Evolutionary conservation across 2,888 invertebrate species (phyloP).

Genomic region (Xanthorhoe spadicearia): DNA sequence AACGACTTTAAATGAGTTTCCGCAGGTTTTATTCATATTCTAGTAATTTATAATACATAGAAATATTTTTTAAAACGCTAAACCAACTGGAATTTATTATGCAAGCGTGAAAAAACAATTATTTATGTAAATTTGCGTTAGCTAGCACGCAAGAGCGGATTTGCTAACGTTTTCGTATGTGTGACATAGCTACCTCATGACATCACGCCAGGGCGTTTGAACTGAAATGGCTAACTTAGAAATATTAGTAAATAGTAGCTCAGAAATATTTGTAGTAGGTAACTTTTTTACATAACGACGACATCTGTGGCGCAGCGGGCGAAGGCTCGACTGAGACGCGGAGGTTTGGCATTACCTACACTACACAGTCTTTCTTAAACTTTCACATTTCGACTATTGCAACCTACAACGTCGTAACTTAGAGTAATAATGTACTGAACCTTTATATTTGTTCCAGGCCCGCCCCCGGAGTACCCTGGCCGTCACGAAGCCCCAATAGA

Average conservation of each 20-base stretch:
- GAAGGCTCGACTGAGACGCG: too few species aligned
- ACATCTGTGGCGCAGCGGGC: too few species aligned
- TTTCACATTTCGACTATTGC: too few species aligned
- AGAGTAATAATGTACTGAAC: too few species aligned
- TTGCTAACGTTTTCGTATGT: slow-evolving; percentile 19
- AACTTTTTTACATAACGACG: too few species aligned
- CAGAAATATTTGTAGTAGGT: slow-evolving; percentile 12
- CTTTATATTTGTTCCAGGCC: slow-evolving; percentile 49
- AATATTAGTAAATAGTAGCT: slow-evolving; percentile 13
- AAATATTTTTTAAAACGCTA: background rate
- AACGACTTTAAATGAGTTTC: background rate
- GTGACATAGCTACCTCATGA: slow-evolving; percentile 26
- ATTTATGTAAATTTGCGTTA: slow-evolving; percentile 30
- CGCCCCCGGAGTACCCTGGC: slow-evolving; percentile 74
- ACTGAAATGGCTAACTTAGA: slow-evolving; percentile 22
- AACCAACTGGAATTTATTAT: slow-evolving; percentile 33
- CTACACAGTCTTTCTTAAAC: too few species aligned
- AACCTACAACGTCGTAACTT: too few species aligned
- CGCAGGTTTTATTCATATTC: background rate
- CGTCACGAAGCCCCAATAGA: slow-evolving; percentile 84
- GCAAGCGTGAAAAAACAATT: slow-evolving; percentile 31
- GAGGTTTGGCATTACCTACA: too few species aligned
- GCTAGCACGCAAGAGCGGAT: slow-evolving; percentile 25
- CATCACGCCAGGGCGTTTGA: slow-evolving; percentile 21
- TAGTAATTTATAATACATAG: background rate